Conservation (phyloP, 2,113 vertebrate species). For the Hipposideros armiger region DNA sequence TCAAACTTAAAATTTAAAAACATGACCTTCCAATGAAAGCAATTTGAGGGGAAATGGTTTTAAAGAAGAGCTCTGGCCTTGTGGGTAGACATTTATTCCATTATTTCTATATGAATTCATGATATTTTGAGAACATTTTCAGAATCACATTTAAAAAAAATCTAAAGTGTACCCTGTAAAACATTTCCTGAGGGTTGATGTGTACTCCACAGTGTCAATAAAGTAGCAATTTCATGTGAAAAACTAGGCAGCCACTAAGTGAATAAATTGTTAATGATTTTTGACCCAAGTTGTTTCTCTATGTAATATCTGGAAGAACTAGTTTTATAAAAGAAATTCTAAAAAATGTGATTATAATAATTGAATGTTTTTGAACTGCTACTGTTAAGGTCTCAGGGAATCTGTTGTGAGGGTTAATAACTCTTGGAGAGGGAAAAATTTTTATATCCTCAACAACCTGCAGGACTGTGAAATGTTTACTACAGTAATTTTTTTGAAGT, state of each 20-base stretch:
- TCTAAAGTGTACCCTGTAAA: slow-evolving; percentile 5
- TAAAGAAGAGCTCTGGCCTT: neutral
- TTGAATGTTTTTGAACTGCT: slow-evolving; percentile 63
- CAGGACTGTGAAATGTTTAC: slow-evolving; percentile 85
- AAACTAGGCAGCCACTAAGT: neutral
- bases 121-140: neutral
- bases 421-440: slow-evolving; percentile 78
- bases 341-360: slow-evolving; percentile 34
- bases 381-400: slow-evolving; percentile 78
- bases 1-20: slow-evolving; percentile 39
- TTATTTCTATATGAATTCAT: slow-evolving; percentile 41
- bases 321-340: slow-evolving; percentile 56
- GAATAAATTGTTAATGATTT: slow-evolving; percentile 62
- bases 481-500: slow-evolving; percentile 89
- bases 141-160: neutral
- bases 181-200: slow-evolving; percentile 47
- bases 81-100: neutral
- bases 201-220: neutral
- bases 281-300: slow-evolving; percentile 24
- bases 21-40: slow-evolving; percentile 7
- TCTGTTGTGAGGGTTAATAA: slow-evolving; percentile 86
- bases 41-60: neutral
- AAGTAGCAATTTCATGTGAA: neutral
- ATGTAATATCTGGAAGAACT: slow-evolving; percentile 34
- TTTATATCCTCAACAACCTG: slow-evolving; percentile 82